phyloP scores from a whole-genome alignment of 1,140 invertebrate species.

The Drosophila sproati region DNA sequence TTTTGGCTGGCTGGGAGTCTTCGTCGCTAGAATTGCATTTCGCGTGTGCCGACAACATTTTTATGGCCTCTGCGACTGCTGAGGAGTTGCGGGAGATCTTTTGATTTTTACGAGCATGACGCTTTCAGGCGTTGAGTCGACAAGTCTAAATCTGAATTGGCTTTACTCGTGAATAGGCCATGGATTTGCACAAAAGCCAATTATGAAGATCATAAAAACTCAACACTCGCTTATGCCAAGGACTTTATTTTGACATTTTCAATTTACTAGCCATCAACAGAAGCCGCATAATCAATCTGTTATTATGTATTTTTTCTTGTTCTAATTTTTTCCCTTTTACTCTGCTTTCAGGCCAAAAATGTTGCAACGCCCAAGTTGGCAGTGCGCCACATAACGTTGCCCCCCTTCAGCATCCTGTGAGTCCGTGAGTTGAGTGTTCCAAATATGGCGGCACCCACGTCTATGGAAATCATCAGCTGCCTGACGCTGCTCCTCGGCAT shows the following conservation, averaged over 20 bases:
- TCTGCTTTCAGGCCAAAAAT: constrained; percentile 43
- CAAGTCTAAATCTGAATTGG: constrained; percentile 40
- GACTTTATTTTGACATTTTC: constrained; percentile 36
- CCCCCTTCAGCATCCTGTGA: constrained; percentile 41
- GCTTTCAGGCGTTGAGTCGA: constrained; percentile 25
- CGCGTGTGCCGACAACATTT: constrained; percentile 43
- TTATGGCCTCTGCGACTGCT: constrained; percentile 50
- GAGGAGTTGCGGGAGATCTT: constrained; percentile 16
- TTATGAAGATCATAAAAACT: constrained; percentile 45
- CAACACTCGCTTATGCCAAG: constrained; percentile 16
- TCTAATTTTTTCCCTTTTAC: background rate
- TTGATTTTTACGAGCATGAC: constrained; percentile 46
- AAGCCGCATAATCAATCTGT: constrained; percentile 50
- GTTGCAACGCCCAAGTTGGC: constrained; percentile 42
- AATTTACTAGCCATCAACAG: constrained; percentile 23
- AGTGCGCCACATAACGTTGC: constrained; percentile 47
- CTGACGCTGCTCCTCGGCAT: constrained; percentile 60
- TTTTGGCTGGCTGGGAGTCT: constrained; percentile 46
- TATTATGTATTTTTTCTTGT: constrained; percentile 9
- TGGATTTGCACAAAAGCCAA: constrained; percentile 45
- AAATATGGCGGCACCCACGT: constrained; percentile 51
- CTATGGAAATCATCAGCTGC: constrained; percentile 64
- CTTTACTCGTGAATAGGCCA: constrained; percentile 34
- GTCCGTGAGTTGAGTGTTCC: constrained; percentile 18
- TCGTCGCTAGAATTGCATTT: constrained; percentile 47